These are phyloP conservation scores for Litocranius walleri DNA, from an alignment of 2,113 vertebrate genomes.

Conservation along the genomic window DNA sequence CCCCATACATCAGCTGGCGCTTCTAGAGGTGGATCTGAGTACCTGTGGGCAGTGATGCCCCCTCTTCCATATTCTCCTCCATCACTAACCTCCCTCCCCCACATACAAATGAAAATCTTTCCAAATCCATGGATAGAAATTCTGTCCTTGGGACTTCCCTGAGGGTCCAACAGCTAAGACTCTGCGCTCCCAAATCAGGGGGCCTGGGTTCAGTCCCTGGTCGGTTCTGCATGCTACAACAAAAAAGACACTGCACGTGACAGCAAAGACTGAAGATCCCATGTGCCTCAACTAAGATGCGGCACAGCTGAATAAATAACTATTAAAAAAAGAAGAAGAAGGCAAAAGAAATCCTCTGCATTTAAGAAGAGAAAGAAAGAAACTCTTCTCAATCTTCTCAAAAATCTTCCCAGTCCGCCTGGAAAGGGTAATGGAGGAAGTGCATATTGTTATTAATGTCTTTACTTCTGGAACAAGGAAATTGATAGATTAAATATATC, in stretches of 20 bases:
- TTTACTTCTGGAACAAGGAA: background rate
- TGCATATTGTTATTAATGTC: background rate
- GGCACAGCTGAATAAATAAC: background rate
- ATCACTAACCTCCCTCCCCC: background rate
- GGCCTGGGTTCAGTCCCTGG: background rate
- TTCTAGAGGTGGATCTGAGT: background rate
- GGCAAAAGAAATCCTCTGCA: background rate
- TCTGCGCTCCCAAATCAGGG: background rate
- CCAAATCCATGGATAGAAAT: background rate
- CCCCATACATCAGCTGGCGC: background rate
- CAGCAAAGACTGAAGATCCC: background rate
- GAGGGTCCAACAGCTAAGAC: background rate
- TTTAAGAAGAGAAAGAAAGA: background rate
- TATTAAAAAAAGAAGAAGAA: background rate
- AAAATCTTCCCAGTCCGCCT: background rate
- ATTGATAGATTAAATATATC: background rate
- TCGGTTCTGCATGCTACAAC: background rate
- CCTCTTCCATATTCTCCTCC: background rate
- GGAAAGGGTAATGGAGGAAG: background rate
- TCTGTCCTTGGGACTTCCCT: background rate
- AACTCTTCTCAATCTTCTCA: background rate
- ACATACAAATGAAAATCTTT: background rate
- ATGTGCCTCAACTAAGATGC: background rate
- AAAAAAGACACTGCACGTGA: background rate
- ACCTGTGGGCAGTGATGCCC: rapidly evolving